phyloP scores from a whole-genome alignment of 2,888 invertebrate genomes.

The Phyllotreta striolata region DNA sequence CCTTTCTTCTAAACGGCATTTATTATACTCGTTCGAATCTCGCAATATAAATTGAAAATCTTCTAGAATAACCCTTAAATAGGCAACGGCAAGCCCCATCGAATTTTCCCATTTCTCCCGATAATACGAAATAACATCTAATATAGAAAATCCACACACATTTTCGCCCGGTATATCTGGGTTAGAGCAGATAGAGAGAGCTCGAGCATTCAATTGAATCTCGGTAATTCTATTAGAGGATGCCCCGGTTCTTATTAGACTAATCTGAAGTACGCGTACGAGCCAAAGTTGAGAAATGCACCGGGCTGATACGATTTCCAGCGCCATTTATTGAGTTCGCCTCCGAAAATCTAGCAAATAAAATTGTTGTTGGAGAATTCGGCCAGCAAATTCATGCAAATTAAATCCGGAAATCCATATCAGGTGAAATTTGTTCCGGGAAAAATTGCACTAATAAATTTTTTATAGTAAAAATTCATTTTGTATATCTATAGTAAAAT shows the following conservation, averaged over 20 bases:
- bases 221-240: slow-evolving; percentile 15
- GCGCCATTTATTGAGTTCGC: not conserved
- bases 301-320: slow-evolving; percentile 3
- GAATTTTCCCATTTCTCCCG: too few species aligned
- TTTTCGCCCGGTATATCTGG: not conserved
- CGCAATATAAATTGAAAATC: too few species aligned
- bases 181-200: slow-evolving; percentile 3
- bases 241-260: slow-evolving; percentile 4
- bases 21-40: too few species aligned
- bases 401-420: too few species aligned
- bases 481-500: too few species aligned
- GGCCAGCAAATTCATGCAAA: too few species aligned
- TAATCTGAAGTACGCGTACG: slow-evolving; percentile 12
- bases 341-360: not conserved
- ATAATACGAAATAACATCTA: too few species aligned
- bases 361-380: slow-evolving; percentile 3
- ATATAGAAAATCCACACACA: not conserved
- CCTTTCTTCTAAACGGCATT: not conserved
- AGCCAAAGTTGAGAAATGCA: slow-evolving; percentile 18
- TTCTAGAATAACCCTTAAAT: too few species aligned
- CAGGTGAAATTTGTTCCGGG: too few species aligned
- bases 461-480: too few species aligned
- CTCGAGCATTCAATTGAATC: slow-evolving; percentile 17
- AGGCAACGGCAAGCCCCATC: too few species aligned
- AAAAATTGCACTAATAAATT: too few species aligned